phyloP scores from a whole-genome alignment of 2,113 vertebrate species.

The Chaetodon auriga region DNA sequence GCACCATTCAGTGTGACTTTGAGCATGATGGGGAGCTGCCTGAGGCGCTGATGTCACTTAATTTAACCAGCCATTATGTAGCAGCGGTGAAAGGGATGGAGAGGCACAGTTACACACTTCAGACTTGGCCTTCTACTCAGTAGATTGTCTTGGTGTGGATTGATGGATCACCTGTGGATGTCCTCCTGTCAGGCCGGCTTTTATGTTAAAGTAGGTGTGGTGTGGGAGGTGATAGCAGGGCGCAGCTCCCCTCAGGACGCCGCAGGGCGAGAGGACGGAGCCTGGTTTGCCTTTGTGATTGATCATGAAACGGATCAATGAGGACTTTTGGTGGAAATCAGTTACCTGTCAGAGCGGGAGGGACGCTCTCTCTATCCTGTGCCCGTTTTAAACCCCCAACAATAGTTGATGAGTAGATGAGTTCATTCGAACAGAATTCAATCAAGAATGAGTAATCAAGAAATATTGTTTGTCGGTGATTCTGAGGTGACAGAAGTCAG shows the following conservation, averaged over 20 bases:
- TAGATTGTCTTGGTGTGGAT: constrained; percentile 61
- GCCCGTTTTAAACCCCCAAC: constrained; percentile 34
- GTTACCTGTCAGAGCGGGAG: constrained; percentile 76
- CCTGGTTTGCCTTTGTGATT: constrained; percentile 80
- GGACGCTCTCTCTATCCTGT: constrained; percentile 49
- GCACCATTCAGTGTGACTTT: constrained; percentile 10
- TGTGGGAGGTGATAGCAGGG: constrained; percentile 59
- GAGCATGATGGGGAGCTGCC: neutral
- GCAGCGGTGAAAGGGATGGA: constrained; percentile 34
- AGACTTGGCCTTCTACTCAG: constrained; percentile 44
- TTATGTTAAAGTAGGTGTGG: constrained; percentile 72
- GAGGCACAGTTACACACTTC: constrained; percentile 41
- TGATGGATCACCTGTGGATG: constrained; percentile 85
- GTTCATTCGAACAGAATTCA: neutral
- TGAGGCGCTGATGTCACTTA: constrained; percentile 19
- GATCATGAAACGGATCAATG: constrained; percentile 81
- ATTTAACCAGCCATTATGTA: constrained; percentile 34
- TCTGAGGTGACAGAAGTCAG: neutral
- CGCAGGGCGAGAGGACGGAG: constrained; percentile 41
- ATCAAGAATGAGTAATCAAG: neutral
- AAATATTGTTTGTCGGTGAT: neutral
- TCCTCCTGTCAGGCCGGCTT: constrained; percentile 82
- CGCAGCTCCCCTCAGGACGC: constrained; percentile 49
- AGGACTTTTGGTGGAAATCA: constrained; percentile 77
- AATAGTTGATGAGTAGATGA: constrained; percentile 8